Evolutionary conservation across 2,113 vertebrate genomes (phyloP).

Genomic region (Motacilla alba): DNA sequence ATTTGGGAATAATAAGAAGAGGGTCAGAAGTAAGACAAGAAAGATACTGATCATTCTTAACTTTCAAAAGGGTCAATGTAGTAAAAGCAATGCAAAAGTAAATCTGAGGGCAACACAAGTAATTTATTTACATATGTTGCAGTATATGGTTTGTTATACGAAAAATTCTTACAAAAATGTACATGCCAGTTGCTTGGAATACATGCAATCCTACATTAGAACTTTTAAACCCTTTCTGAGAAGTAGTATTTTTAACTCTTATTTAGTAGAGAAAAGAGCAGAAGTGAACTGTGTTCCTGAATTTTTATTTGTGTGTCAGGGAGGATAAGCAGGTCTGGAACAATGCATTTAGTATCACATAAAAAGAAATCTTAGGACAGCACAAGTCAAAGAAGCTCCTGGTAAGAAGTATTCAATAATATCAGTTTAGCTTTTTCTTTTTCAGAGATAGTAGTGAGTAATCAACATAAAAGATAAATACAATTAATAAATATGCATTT

Average conservation of each 20-base stretch:
- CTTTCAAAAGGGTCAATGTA: not conserved
- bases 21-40: not conserved
- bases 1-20: not conserved
- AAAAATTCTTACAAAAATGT: not conserved
- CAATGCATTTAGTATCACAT: not conserved
- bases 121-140: not conserved
- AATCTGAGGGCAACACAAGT: not conserved
- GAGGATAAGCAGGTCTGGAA: not conserved
- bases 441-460: not conserved
- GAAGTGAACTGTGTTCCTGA: not conserved
- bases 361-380: not conserved
- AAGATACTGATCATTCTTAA: not conserved
- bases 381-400: not conserved
- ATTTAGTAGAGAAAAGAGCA: not conserved
- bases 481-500: not conserved
- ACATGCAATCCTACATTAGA: not conserved
- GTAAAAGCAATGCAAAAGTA: not conserved
- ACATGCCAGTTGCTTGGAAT: not conserved
- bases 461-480: not conserved
- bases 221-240: not conserved
- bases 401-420: not conserved
- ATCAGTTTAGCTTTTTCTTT: not conserved
- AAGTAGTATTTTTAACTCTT: not conserved
- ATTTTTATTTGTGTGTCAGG: not conserved
- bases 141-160: not conserved